Base-by-base conservation (phyloP, 2,113 vertebrate species). In the Copsychus sechellarum region DNA sequence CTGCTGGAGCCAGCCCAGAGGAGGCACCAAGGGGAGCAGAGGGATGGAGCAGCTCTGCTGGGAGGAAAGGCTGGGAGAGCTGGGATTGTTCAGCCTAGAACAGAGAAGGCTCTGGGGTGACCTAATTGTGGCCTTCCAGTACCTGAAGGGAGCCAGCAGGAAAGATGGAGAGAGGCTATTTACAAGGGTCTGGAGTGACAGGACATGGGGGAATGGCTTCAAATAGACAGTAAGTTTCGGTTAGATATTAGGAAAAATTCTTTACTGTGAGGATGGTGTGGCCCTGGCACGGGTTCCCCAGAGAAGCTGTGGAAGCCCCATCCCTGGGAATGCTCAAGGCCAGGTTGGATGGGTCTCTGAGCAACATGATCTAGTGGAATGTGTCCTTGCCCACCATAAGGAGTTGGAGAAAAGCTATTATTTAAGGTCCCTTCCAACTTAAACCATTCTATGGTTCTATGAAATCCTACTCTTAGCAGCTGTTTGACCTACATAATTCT, bases 231-330 rank as follows among this genome's bases (percentile, higher is more conserved):
- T 34, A 42, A 18, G 8, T 0, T 50, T 72, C 33, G 8, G 11
- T 28, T 7, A 36, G 26, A 23, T 8, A 42, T 1, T 43, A 56
- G 26, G 21, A 43, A 22, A 36, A 57, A 25, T 36, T 57, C 1
- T 57, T 72, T 1, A 0, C 31, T 43, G 6, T 43, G 12, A 33
- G 4, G 1, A 36, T 43, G 22, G 0, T 51, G 26, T 58, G 22
- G 5, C 18, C 0, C 18, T 50, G 43, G 4, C 1, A 51, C 18
- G 58, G 2, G 19, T 9, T 38, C 0, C 5, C 14, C 28, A 43
- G 33, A 5, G 50, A 58, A 43, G 2, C 2, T 43, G 12, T 38
- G 38, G 38, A 38, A 11, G 38, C 38, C 38, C 38, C 10, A 38
- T 38, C 38, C 38, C 38, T 38, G 38, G 38, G 38, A 38, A 38